These are phyloP conservation scores for Chirona hameri DNA, from an alignment of 2,888 invertebrate species.

Conservation along the genomic window DNA sequence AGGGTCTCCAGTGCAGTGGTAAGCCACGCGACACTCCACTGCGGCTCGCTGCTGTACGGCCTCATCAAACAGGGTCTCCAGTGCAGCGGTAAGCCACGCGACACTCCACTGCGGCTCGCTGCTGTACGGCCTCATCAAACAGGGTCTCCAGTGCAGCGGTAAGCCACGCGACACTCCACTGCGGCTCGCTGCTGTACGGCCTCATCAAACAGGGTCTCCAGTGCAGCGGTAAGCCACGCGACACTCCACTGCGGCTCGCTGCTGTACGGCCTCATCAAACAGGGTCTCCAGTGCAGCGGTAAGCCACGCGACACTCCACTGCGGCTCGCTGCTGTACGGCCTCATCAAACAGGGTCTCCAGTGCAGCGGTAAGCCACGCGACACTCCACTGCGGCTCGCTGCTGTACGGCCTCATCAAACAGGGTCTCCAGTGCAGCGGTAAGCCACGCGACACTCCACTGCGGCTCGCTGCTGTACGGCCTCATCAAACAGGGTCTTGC, in stretches of 20 bases:
- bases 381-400: constrained; percentile 98
- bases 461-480: constrained; percentile 95
- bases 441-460: constrained; percentile 63
- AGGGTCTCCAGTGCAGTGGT: constrained; percentile 83
- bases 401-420: constrained; percentile 91
- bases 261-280: constrained; percentile 91
- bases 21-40: constrained; percentile 63
- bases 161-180: constrained; percentile 63
- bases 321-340: constrained; percentile 95
- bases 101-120: constrained; percentile 98
- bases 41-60: constrained; percentile 95
- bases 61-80: constrained; percentile 94
- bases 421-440: constrained; percentile 83
- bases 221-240: constrained; percentile 55
- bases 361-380: constrained; percentile 55
- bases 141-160: constrained; percentile 83
- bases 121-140: constrained; percentile 91
- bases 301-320: constrained; percentile 63
- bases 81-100: constrained; percentile 55
- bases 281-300: constrained; percentile 83
- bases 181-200: constrained; percentile 95
- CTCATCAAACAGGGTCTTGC: constrained; percentile 94
- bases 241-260: constrained; percentile 98
- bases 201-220: constrained; percentile 94
- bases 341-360: constrained; percentile 94